Evolutionary conservation across 2,888 invertebrate species (phyloP).

Genomic region (Caenorhabditis auriculariae): DNA sequence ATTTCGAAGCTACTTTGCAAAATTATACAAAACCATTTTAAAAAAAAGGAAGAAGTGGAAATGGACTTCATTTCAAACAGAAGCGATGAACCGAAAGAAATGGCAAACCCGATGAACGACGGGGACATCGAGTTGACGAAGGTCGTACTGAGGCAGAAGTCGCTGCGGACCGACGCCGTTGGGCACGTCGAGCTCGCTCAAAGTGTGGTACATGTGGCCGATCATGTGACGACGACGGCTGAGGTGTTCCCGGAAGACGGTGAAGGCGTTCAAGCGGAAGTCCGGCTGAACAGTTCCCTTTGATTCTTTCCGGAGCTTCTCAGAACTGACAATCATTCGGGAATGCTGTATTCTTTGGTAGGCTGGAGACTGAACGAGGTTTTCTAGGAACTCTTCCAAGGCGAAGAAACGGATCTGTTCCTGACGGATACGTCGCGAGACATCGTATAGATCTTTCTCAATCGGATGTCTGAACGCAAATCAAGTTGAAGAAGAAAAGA

Average conservation of each 20-base stretch:
- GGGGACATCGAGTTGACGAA: not conserved
- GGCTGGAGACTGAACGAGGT: conserved; percentile 3
- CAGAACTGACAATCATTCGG: too few species aligned
- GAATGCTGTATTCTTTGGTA: too few species aligned
- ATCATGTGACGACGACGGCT: conserved; percentile 12
- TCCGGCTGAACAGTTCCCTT: conserved; percentile 6
- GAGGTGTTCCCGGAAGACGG: conserved; percentile 11
- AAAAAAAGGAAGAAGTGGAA: too few species aligned
- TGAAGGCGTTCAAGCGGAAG: conserved; percentile 8
- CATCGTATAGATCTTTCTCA: conserved; percentile 8
- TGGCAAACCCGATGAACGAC: too few species aligned
- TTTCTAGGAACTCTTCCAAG: conserved; percentile 14
- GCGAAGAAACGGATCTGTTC: conserved; percentile 4
- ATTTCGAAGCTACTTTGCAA: too few species aligned
- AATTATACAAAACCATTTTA: too few species aligned
- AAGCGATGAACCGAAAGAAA: too few species aligned
- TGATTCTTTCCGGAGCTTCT: too few species aligned
- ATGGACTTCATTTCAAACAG: too few species aligned
- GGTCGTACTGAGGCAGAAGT: conserved; percentile 14
- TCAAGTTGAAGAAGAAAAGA: conserved; percentile 2
- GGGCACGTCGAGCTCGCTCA: conserved; percentile 11
- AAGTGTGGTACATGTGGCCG: conserved; percentile 10
- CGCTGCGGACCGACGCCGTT: conserved; percentile 3
- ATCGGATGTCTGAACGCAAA: conserved; percentile 16
- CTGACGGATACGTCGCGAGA: conserved; percentile 2